phyloP scores from a whole-genome alignment of 2,797 vertebrate genomes.

The Tragopan temminckii region DNA sequence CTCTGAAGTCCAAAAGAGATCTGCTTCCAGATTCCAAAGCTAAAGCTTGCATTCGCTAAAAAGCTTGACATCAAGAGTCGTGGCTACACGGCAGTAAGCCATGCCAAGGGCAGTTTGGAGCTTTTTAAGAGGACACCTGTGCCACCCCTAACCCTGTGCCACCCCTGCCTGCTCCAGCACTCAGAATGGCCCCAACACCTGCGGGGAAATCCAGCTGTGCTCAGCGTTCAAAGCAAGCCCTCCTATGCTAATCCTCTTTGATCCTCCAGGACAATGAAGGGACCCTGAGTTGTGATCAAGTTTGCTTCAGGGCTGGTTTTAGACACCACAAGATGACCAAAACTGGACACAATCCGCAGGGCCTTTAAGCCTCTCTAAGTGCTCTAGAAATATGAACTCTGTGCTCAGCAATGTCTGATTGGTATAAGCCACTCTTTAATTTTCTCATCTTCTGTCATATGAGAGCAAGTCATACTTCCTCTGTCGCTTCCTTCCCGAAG shows the following conservation, averaged over 20 bases:
- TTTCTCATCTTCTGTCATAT: neutral
- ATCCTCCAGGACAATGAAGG: neutral
- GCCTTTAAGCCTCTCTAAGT: neutral
- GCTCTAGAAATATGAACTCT: neutral
- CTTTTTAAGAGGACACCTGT: neutral
- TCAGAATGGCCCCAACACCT: no score
- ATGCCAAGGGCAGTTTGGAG: neutral
- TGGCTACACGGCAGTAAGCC: neutral
- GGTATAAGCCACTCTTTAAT: neutral
- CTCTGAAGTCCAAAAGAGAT: neutral
- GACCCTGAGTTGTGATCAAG: rapidly evolving
- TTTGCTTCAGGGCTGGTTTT: neutral
- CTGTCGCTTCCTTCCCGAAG: neutral
- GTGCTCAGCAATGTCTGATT: neutral
- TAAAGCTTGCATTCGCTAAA: neutral
- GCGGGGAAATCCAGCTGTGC: rapidly evolving
- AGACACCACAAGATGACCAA: neutral
- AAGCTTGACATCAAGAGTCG: neutral
- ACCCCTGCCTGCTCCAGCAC: rapidly evolving
- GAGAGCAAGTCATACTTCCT: neutral
- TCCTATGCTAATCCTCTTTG: neutral
- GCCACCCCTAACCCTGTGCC: rapidly evolving
- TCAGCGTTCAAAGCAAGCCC: no score
- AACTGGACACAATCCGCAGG: neutral
- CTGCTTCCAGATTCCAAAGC: neutral